Evolutionary conservation across 1,140 invertebrate genomes (phyloP).

Genomic region (Zaprionus ornatus): DNA sequence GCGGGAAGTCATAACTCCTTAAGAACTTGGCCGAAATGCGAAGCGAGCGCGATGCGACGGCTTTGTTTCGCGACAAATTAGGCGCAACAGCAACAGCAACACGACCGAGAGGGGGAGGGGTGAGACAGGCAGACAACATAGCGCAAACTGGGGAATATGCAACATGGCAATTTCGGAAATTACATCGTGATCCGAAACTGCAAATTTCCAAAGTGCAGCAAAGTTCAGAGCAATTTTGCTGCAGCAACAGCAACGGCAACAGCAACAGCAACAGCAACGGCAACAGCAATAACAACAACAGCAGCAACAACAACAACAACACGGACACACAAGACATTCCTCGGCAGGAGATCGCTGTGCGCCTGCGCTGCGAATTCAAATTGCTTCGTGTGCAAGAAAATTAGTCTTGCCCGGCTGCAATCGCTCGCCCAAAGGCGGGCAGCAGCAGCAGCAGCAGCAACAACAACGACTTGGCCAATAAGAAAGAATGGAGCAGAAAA

Average conservation of each 20-base stretch:
- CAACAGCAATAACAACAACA: conserved; percentile 41
- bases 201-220: conserved; percentile 80
- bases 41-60: not conserved
- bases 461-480: conserved; percentile 48
- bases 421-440: conserved; percentile 58
- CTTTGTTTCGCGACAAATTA: conserved; percentile 67
- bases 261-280: conserved; percentile 59
- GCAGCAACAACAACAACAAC: conserved; percentile 39
- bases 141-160: conserved; percentile 32
- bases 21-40: conserved; percentile 4
- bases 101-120: not conserved
- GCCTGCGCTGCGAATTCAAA: conserved; percentile 73
- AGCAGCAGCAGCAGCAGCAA: conserved; percentile 6
- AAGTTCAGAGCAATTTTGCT: conserved; percentile 83
- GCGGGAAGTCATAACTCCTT: conserved; percentile 71
- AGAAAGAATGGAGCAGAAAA: conserved; percentile 28
- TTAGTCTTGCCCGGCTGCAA: conserved; percentile 73
- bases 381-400: conserved; percentile 84
- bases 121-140: conserved; percentile 18
- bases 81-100: conserved; percentile 40
- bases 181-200: conserved; percentile 83
- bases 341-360: conserved; percentile 54
- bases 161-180: conserved; percentile 83
- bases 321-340: conserved; percentile 56
- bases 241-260: conserved; percentile 25